Evolutionary conservation across 2,113 vertebrate genomes (phyloP).

Genomic region (Phocoena sinus): DNA sequence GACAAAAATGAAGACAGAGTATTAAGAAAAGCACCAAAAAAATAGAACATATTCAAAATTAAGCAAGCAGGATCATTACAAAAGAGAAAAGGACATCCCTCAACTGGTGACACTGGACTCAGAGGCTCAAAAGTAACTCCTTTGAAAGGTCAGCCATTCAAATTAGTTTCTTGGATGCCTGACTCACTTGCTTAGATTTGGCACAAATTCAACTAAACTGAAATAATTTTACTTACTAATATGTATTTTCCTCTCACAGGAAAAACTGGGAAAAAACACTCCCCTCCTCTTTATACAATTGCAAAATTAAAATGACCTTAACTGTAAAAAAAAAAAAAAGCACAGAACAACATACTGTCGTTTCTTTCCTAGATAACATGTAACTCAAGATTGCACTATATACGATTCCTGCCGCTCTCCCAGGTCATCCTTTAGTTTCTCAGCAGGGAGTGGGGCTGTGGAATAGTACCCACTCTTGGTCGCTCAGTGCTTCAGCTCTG

Average conservation of each 20-base stretch:
- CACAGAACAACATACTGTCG: rapidly evolving
- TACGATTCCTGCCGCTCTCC: rapidly evolving
- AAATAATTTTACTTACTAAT: background rate
- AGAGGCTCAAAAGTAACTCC: background rate
- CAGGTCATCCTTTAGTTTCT: rapidly evolving
- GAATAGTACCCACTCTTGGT: rapidly evolving
- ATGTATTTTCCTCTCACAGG: background rate
- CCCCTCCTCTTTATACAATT: background rate
- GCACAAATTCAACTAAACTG: background rate
- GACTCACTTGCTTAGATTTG: background rate
- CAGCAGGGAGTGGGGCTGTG: rapidly evolving
- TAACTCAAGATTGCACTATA: background rate
- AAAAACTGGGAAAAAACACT: background rate
- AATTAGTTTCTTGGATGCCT: background rate
- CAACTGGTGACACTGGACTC: background rate
- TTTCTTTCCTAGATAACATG: background rate
- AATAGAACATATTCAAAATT: background rate
- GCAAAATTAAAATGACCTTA: background rate
- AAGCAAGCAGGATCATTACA: background rate
- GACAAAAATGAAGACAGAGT: background rate
- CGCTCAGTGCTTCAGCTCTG: rapidly evolving
- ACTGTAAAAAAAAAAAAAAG: background rate
- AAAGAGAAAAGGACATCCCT: background rate
- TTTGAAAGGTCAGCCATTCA: background rate
- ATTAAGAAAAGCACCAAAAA: background rate